These are phyloP conservation scores for Epinephelus malabaricus DNA, from an alignment of 2,797 vertebrate genomes.

Conservation along the genomic window DNA sequence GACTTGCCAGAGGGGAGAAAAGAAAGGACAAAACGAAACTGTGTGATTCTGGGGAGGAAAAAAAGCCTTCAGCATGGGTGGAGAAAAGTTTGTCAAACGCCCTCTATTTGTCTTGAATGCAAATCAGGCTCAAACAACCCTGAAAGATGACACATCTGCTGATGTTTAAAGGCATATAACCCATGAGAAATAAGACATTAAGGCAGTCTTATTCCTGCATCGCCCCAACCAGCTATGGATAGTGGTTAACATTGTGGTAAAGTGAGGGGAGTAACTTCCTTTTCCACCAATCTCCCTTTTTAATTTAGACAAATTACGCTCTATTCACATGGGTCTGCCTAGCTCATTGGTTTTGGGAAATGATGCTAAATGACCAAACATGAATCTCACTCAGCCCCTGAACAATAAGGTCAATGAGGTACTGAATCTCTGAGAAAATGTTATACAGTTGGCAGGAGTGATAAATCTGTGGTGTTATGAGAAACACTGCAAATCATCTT, in stretches of 20 bases:
- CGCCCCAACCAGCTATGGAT: slow-evolving; percentile 11
- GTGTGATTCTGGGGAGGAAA: neutral
- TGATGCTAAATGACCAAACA: slow-evolving; percentile 10
- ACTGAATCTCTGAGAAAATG: slow-evolving; percentile 7
- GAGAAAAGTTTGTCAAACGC: slow-evolving; percentile 24
- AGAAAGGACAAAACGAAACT: slow-evolving; percentile 12
- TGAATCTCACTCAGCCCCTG: slow-evolving; percentile 8
- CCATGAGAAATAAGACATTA: slow-evolving; percentile 11
- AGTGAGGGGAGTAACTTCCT: slow-evolving; percentile 39
- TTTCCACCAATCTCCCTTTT: slow-evolving; percentile 24
- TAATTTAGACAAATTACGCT: slow-evolving; percentile 36
- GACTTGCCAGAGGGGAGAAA: slow-evolving; percentile 20
- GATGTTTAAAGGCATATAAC: slow-evolving; percentile 14
- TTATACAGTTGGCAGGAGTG: slow-evolving; percentile 8
- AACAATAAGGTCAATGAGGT: slow-evolving; percentile 19
- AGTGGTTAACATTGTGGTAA: slow-evolving; percentile 30
- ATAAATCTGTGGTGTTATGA: slow-evolving; percentile 6
- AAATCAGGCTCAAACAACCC: slow-evolving; percentile 29
- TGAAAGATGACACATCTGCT: neutral
- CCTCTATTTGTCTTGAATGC: slow-evolving; percentile 19
- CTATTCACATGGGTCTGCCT: neutral
- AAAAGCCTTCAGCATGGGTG: slow-evolving; percentile 1
- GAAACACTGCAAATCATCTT: neutral
- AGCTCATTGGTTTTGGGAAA: slow-evolving; percentile 8
- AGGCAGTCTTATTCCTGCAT: slow-evolving; percentile 5